Evolutionary conservation across 2,113 vertebrate genomes (phyloP), one percentile per base, ranked within the genome.

Genomic region (Coptodon bakossiorum): DNA sequence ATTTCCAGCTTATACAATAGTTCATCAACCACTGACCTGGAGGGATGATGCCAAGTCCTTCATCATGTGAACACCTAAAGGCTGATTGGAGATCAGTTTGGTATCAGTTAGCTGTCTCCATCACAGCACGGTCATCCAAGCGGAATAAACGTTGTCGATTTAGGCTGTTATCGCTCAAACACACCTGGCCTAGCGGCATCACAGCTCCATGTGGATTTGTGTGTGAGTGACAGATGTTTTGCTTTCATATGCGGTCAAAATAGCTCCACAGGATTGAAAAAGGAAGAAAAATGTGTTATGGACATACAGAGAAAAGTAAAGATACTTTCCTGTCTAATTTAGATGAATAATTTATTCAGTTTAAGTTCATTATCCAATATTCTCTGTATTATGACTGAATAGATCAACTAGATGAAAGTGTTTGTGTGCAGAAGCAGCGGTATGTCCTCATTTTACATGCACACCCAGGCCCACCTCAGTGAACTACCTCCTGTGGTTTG

Each of bases 51-150:
- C 48, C 6, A 7, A 84, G 83, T 81, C 52, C 29, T 38, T 59
- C 52, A 14, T 82, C 57, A 86, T 81, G 80, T 31, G 5, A 36
- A 63, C 2, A 78, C 88, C 90, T 50, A 73, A 31, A 91, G 93
- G 90, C 85, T 93, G 91, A 93, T 90, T 81, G 79, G 82, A 87
- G 85, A 94, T 93, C 91, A 90, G 81, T 88, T 85, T 24, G 36
- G 76, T 91, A 91, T 92, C 89, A 81, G 82, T 89, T 83, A 78
- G 86, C 88, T 81, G 88, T 85, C 89, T 80, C 80, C 85, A 73
- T 81, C 68, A 48, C 81, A 86, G 90, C 87, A 36, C 1, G 13
- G 56, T 71, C 88, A 89, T 88, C 86, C 81, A 19, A 56, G 89
- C 82, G 45, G 68, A 94, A 90, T 90, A 83, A 91, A 89, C 83